Percentiles rank a stretch among this genome's conserved stretches.
These are phyloP conservation scores for Drosophila pruinosa DNA, from an alignment of 1,140 invertebrate species.

Conservation along the genomic window DNA sequence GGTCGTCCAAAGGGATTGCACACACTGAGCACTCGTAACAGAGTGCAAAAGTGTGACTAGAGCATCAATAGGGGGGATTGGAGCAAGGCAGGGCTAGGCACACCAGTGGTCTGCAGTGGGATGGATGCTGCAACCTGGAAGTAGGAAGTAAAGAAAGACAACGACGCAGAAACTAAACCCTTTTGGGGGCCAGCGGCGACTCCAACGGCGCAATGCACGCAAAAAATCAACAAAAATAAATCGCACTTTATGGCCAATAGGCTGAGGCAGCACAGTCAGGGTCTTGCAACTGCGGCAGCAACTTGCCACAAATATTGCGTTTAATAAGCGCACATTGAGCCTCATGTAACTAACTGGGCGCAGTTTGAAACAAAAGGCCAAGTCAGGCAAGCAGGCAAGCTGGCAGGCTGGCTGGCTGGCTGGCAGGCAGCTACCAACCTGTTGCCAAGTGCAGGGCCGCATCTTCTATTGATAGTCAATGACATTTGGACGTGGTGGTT, in stretches of 20 bases:
- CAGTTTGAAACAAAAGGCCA: conserved; percentile 70
- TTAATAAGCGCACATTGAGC: conserved; percentile 74
- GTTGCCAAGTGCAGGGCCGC: conserved; percentile 55
- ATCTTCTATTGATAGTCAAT: conserved; percentile 81
- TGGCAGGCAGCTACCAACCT: conserved; percentile 46
- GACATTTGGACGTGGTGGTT: conserved; percentile 77
- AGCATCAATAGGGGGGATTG: neutral
- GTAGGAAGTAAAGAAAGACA: conserved; percentile 57
- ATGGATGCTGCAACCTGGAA: conserved; percentile 57
- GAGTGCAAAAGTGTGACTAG: conserved; percentile 63
- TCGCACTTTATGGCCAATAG: conserved; percentile 71
- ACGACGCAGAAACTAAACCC: conserved; percentile 42
- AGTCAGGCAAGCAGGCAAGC: conserved; percentile 31
- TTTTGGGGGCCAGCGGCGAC: conserved; percentile 41
- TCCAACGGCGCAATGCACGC: conserved; percentile 47
- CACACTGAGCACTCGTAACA: conserved; percentile 34
- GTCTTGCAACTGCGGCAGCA: conserved; percentile 25
- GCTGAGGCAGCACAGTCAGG: conserved; percentile 1
- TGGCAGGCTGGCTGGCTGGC: conserved; percentile 13
- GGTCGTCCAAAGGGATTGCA: conserved; percentile 4
- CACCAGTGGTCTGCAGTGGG: conserved; percentile 12
- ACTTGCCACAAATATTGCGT: conserved; percentile 79
- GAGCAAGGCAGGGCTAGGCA: conserved; percentile 13
- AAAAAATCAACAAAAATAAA: conserved; percentile 82
- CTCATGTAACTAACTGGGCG: conserved; percentile 44